These are phyloP conservation scores for Sinelater perroti DNA, from an alignment of 2,888 invertebrate genomes.

Conservation along the genomic window DNA sequence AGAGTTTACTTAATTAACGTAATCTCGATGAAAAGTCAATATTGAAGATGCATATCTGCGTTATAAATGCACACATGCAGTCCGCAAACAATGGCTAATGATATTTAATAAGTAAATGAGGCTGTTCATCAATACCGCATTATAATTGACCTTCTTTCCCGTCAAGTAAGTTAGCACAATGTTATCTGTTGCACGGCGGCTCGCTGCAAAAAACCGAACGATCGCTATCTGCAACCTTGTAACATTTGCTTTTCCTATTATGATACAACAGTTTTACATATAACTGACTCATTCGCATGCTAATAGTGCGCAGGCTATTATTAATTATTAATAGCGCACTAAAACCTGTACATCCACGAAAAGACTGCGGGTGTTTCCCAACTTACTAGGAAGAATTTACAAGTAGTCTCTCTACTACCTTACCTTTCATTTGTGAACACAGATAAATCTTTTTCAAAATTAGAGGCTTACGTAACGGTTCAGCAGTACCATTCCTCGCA, in stretches of 20 bases:
- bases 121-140: slow-evolving; percentile 30
- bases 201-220: slow-evolving; percentile 20
- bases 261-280: slow-evolving; percentile 30
- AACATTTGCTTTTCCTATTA: slow-evolving; percentile 35
- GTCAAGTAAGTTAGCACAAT: slow-evolving; percentile 34
- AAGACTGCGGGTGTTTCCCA: slow-evolving; percentile 19
- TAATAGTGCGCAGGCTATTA: slow-evolving; percentile 26
- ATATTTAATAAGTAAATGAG: slow-evolving; percentile 36
- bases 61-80: slow-evolving; percentile 32
- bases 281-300: slow-evolving; percentile 30
- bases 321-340: slow-evolving; percentile 33
- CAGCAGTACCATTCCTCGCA: too few species aligned
- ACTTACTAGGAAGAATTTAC: too few species aligned
- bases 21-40: slow-evolving; percentile 33
- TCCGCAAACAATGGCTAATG: slow-evolving; percentile 33
- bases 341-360: slow-evolving; percentile 23
- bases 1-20: slow-evolving; percentile 28
- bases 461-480: background rate
- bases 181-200: slow-evolving; percentile 34
- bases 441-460: background rate
- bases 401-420: too few species aligned
- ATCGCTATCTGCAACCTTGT: slow-evolving; percentile 31
- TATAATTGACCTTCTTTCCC: slow-evolving; percentile 35
- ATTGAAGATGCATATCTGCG: slow-evolving; percentile 29
- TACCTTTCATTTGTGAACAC: too few species aligned